Evolutionary conservation across 2,888 invertebrate species (phyloP).

Genomic region (Notocelia uddmanniana): DNA sequence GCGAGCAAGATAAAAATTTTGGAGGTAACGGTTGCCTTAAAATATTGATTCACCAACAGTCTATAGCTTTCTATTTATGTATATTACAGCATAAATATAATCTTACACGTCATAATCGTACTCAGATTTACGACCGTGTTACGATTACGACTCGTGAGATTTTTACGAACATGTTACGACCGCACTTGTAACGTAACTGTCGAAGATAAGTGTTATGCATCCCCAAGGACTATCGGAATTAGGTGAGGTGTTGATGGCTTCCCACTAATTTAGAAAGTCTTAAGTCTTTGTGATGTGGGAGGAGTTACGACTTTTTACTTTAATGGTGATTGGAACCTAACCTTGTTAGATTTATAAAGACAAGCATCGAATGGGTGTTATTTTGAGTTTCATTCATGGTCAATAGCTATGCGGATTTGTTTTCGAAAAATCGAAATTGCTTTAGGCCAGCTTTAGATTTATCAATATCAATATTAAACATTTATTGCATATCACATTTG

Average conservation of each 20-base stretch:
- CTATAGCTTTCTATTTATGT: constrained; percentile 22
- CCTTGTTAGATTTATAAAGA: constrained; percentile 19
- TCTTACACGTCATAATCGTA: neutral
- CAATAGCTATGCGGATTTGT: neutral
- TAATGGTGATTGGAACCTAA: neutral
- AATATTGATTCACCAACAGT: neutral
- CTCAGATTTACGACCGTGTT: constrained; percentile 16
- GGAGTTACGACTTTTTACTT: constrained; percentile 1
- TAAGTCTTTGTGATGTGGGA: neutral
- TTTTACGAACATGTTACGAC: constrained; percentile 23
- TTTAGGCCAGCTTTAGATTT: neutral
- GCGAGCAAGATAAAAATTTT: too few relatives aligned
- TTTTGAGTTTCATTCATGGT: neutral
- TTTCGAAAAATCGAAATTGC: neutral
- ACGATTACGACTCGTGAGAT: constrained; percentile 15
- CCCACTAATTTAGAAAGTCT: neutral
- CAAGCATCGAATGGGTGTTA: constrained; percentile 6
- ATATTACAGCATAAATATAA: neutral
- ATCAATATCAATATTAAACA: too few relatives aligned
- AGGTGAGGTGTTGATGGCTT: neutral
- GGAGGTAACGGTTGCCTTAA: neutral
- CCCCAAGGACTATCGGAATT: constrained; percentile 14
- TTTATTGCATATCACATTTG: too few relatives aligned
- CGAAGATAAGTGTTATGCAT: constrained; percentile 25
- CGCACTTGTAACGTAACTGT: constrained; percentile 4